Base-by-base conservation (phyloP, 2,888 invertebrate species). In the Poecilus cupreus region DNA sequence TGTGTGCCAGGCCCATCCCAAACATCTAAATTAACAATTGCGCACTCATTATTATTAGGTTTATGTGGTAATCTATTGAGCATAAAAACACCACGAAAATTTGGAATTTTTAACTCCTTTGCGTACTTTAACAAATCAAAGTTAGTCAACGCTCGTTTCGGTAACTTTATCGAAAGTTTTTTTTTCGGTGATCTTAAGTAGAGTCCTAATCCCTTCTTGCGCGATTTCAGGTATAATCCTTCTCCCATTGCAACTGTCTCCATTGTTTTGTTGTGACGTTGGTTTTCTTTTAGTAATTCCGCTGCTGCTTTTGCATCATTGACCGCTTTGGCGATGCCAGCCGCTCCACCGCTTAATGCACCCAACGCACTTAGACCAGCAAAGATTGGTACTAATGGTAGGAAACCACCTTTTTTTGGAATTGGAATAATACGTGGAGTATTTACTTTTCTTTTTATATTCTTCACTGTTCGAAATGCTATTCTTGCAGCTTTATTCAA, bases 21-120 rank as follows among this genome's bases (percentile, higher is more conserved):
- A 57, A 79, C 78, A 84, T 87, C 87, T 78, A 87, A 84, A 85
- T 88, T 87, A 37, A 86, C 68, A 43, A 86, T 83, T 1, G 82
- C 86, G 74, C 84, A 84, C 83, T 88, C 88, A 39, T 82, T 84
- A 64, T 37, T 43, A 13, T 18, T 24, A 13, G 82, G 76, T 75
- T 37, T 72, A 6, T 57, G 70, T 26, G 85, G 84, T 82, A 85
- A 83, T 5, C 10, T 76, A 80, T n/a, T n/a, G n/a, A n/a, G n/a
- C n/a, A n/a, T n/a, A n/a, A n/a, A n/a, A n/a, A n/a, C n/a, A n/a
- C n/a, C 85, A 83, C 79, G 26, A 26, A 26, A 26, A 26, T n/a
- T 26, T 22, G 82, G 82, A 20, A 75, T 74, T 4, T 70, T 70
- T 70, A 57, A 22, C 26, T 26, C 11, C 1, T 74, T 74, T 22